Evolutionary conservation across 2,888 invertebrate genomes (phyloP), one percentile per base, ranked within the genome.

Genomic region (Sinhomidia bicolor): DNA sequence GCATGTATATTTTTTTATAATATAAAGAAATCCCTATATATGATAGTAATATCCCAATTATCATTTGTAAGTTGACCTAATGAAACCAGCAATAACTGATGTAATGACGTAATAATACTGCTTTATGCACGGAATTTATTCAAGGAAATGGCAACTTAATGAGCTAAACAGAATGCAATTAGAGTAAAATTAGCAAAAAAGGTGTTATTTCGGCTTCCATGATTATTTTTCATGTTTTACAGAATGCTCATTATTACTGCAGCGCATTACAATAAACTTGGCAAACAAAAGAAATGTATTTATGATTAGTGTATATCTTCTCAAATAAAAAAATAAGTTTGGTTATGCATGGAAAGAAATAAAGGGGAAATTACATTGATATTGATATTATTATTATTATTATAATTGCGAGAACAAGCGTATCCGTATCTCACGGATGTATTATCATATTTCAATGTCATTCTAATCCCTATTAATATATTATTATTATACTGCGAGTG

Each of bases 151-250:
- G 76, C 10, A 82, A 82, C 60, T 88, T 88, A 88, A 83, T 82
- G 87, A 87, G 88, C 88, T 82, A 88, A 88, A 88, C 82, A 78
- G 76, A 82, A 82, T 78, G 82, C 82, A 88, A 88, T 88, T 88
- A 88, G 82, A 82, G 82, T 88, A 78, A 82, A 68, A 82, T 68
- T 86, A 71, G 81, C 76, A 78, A 47, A 17, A 71, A 85, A 85
- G 83, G 88, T 82, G 88, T 78, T 62, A 79, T 62, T 62, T 80
- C 60, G 14, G 62, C 60, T 62, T 80, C 78, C 78, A 78, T 57
- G 76, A 78, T 80, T 60, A 80, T 41, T 78, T 78, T 57, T 36
- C 78, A 78, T 80, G 62, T 62, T 44, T 80, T 62, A 62, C 60
- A 80, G 9, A 17, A 36, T 41, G 79, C 60, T 32, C 60, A 79